phyloP scores from a whole-genome alignment of 2,888 invertebrate genomes.

The Noctua comes region DNA sequence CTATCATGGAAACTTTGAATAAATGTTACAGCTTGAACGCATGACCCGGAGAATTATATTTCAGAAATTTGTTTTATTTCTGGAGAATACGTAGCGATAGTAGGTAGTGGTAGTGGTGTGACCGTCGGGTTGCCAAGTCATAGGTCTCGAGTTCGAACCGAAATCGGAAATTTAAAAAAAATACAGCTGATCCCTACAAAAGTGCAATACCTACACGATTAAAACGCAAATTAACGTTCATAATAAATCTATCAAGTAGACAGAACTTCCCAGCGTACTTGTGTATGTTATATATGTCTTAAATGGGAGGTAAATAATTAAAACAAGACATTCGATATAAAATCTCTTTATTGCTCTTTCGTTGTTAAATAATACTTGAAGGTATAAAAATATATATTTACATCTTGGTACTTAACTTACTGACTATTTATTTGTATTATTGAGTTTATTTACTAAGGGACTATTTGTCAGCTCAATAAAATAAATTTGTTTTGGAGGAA shows the following conservation, averaged over 20 bases:
- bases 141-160: too few species aligned
- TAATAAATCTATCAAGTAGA: too few species aligned
- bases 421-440: constrained; percentile 59
- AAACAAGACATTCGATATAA: constrained; percentile 56
- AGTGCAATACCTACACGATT: too few species aligned
- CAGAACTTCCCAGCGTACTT: too few species aligned
- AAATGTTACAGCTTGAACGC: constrained; percentile 72
- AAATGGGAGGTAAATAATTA: not conserved
- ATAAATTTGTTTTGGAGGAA: not conserved
- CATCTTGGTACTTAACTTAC: constrained; percentile 65
- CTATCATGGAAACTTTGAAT: constrained; percentile 69
- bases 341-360: constrained; percentile 72
- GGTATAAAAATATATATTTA: constrained; percentile 78
- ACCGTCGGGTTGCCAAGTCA: too few species aligned
- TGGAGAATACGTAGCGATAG: too few species aligned
- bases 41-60: not conserved
- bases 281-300: too few species aligned
- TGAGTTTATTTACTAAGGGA: constrained; percentile 34
- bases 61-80: not conserved
- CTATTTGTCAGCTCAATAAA: not conserved
- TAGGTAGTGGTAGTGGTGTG: too few species aligned
- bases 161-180: too few species aligned
- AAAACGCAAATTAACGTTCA: too few species aligned
- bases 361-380: constrained; percentile 81
- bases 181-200: too few species aligned